Base-by-base conservation (phyloP, 2,113 vertebrate species). In the Corythaixoides concolor region DNA sequence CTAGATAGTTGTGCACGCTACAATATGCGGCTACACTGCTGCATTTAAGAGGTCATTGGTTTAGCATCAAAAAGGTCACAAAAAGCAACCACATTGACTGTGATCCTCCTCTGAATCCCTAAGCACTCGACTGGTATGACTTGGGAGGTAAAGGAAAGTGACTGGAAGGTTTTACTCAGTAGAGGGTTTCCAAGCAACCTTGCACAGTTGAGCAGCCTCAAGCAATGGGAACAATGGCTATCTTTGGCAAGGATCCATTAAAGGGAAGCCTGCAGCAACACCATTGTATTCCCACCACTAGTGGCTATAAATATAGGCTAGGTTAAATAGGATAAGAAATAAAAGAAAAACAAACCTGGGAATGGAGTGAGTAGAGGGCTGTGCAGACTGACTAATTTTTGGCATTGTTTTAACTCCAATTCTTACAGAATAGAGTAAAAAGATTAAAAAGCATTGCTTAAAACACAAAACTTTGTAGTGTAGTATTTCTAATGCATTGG, bases 121-220 rank as follows among this genome's bases (percentile, higher is more conserved):
- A 93, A 95, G 92, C 79, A 72, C 80, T 89, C 64, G 8, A 66
- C 88, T n/a, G 55, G 18, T 93, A 74, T 91, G 87, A 92, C 90
- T 90, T 90, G 78, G 94, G 97, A 98, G 94, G 96, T 81, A 91
- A 80, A 95, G 85, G 73, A 75, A 95, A 97, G 74, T 41, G 93
- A 93, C 74, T 97, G 93, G 75, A 97, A 96, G 95, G 93, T 86
- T 97, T 83, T 85, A 79, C 85, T 76, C 64, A 37, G 93, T 66
- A 79, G 95, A 93, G 81, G 95, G 86, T 97, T 98, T 98, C 98
- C 92, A 98, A 96, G 98, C 98, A 98, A 98, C 98, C 94, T 96
- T 70, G 85, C 96, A 97, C 96, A 98, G 97, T 55, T 93, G 96
- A 98, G 90, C 97, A 95, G 97, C 95, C 97, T 96, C 95, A 88